Evolutionary conservation across 2,888 invertebrate species (phyloP), one percentile per base, ranked within the genome.

Genomic region (Thumatha senex): DNA sequence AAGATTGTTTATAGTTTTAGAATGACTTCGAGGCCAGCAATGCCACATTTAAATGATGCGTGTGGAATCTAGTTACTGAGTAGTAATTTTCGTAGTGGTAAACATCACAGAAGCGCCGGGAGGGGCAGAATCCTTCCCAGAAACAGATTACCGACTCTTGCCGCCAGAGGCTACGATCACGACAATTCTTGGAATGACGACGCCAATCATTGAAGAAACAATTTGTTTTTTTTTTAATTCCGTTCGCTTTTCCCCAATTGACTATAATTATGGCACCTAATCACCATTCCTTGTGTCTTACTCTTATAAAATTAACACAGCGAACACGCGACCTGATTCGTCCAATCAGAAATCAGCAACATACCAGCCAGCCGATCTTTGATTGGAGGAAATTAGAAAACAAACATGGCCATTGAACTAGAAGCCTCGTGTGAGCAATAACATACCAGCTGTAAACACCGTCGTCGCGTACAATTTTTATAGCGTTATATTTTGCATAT

Each of bases 121-220:
- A 53, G 48, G 51, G 47, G 63, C 58, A 54, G 30, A 49, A 53
- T 41, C 35, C 48, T 63, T 72, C 61, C 54, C 62, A 58, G 56
- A 52, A 63, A 67, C 44, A 56, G 48, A 67, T 71, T 68, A 71
- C 61, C 40, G 52, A 34, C 56, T 58, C 56, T 58, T 54, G 49
- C 38, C 52, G 48, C 58, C 53, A 49, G 49, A 40, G 58, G 61
- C 49, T 47, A 48, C 61, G 1, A 57, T 67, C 64, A 67, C 57
- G 68, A 59, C 57, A 61, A 51, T 67, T 68, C 68, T 58, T 31
- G 18, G 56, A 70, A 67, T 48, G 46, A 44, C 40, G 33, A 35
- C 13, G 46, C 43, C 49, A 59, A 63, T 64, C 58, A 61, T 54
- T 46, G 50, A 49, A 54, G 51, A 59, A 56, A 56, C 48, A 48